phyloP scores from a whole-genome alignment of 35 echinoderm and acorn worm genomes.

The Nesometra sesokonis region DNA sequence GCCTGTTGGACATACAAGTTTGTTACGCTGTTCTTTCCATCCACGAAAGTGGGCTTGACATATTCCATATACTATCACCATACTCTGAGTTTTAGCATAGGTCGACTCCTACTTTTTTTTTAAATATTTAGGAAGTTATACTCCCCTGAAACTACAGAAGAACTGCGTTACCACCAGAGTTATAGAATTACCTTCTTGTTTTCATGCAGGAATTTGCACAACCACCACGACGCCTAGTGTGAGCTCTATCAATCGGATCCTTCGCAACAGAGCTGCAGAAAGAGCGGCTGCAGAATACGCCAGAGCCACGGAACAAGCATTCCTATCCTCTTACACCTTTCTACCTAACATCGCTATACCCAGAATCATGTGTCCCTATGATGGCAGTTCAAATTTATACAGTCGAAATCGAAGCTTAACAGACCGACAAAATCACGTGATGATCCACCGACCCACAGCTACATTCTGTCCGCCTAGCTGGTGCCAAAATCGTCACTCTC shows the following conservation, averaged over 20 bases:
- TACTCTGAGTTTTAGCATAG: too few relatives aligned
- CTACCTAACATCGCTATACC: background rate
- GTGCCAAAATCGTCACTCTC: background rate
- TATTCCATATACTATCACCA: too few relatives aligned
- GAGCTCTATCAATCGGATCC: slow-evolving; percentile 89
- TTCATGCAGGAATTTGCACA: slow-evolving; percentile 65
- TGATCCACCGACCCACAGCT: background rate
- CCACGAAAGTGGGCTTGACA: too few relatives aligned
- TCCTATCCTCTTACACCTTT: slow-evolving; percentile 10
- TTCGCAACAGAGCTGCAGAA: slow-evolving; percentile 87
- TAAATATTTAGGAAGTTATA: too few relatives aligned
- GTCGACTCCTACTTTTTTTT: too few relatives aligned
- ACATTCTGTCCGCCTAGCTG: background rate
- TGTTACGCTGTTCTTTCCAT: too few relatives aligned
- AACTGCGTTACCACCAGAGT: too few relatives aligned
- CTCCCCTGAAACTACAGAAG: too few relatives aligned
- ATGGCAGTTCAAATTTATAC: background rate
- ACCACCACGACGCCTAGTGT: slow-evolving; percentile 70
- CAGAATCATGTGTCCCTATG: background rate
- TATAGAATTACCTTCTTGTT: too few relatives aligned
- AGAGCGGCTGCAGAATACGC: slow-evolving; percentile 94
- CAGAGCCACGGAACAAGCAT: slow-evolving; percentile 70
- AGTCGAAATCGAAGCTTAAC: background rate
- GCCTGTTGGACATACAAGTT: too few relatives aligned
- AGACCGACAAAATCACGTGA: background rate